Conservation (phyloP, 2,113 vertebrate genomes). For the Chunga burmeisteri region DNA sequence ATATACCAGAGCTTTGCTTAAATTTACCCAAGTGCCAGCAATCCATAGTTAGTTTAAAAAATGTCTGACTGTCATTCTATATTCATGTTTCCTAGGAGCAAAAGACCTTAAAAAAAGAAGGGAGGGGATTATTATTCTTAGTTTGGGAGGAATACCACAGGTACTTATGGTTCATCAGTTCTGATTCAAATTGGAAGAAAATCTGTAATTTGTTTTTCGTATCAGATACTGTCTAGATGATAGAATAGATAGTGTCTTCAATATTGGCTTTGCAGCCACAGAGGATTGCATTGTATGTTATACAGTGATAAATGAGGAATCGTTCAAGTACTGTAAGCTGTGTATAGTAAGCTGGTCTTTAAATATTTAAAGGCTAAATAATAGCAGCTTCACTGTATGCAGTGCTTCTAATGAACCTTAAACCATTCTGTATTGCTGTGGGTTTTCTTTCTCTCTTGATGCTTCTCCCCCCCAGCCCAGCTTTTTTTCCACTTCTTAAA, state of each 20-base stretch:
- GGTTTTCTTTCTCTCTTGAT: not conserved
- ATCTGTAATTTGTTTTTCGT: not conserved
- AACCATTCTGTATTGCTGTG: not conserved
- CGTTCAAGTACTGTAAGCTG: not conserved
- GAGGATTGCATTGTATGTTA: not conserved
- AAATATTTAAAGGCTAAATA: conserved; percentile 47
- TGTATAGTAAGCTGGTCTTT: not conserved
- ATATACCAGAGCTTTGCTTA: not conserved
- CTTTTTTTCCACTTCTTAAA: not conserved
- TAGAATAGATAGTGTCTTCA: not conserved
- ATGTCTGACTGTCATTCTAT: not conserved
- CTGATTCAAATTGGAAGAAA: not conserved
- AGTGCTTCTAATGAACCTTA: not conserved
- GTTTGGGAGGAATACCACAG: not conserved
- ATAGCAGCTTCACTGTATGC: not conserved
- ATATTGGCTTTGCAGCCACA: not conserved
- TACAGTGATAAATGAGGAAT: conserved; percentile 4
- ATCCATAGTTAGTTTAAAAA: not conserved
- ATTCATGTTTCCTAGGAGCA: not conserved
- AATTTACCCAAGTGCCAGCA: not conserved
- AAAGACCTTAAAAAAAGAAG: not conserved
- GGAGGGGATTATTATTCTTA: not conserved
- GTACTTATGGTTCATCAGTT: not conserved
- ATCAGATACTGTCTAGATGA: not conserved
- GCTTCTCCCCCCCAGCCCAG: fast-evolving